Evolutionary conservation across 2,797 vertebrate genomes (phyloP), one percentile per base, ranked within the genome.

Genomic region (Lerista edwardsae): DNA sequence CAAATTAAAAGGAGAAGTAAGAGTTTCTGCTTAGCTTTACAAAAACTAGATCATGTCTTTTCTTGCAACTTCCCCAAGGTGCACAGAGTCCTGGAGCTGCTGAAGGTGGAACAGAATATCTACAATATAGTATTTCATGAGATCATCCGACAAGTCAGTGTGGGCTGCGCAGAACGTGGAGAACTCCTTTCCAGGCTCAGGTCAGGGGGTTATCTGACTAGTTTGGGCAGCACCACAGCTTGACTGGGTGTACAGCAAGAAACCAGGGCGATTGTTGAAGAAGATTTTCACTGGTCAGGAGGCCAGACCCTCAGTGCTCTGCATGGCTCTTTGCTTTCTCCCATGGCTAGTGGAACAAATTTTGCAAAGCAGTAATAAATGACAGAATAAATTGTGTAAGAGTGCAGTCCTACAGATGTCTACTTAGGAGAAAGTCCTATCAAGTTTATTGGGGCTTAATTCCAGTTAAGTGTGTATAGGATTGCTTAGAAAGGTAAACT

Each of bases 81-180:
- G 93, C 97, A 98, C 89, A 95, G 96, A 65, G 73, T 97, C 72
- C 93, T 98, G 68, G 94, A 97, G 75, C 74, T 98, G 78, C 87
- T 98, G 88, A 96, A 94, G 84, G 95, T 91, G 3, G 98, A 99
- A 87, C 98, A 99, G 94, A 97, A 96, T 82, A 97, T 98, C 93
- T 99, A 98, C 93, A 98, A 98, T 88, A 93, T 97, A 0, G 92
- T 98, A 75, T 98, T 98, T 93, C 98, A 98, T 81, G 97, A 99
- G 80, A 88, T 98, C 84, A 98, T 98, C 93, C 95, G 97, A 64
- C 98, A 99, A 94, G 97, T 98, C 94, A 98, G 96, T 6, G 96
- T 98, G 84, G 96, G 96, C 86, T 98, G 98, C 87, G 90, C 91
- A 2, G 98, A 99, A 86, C 96, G 97, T 94, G 98, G 98, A 90